phyloP scores from a whole-genome alignment of 1,140 invertebrate genomes.

The Bombus huntii region DNA sequence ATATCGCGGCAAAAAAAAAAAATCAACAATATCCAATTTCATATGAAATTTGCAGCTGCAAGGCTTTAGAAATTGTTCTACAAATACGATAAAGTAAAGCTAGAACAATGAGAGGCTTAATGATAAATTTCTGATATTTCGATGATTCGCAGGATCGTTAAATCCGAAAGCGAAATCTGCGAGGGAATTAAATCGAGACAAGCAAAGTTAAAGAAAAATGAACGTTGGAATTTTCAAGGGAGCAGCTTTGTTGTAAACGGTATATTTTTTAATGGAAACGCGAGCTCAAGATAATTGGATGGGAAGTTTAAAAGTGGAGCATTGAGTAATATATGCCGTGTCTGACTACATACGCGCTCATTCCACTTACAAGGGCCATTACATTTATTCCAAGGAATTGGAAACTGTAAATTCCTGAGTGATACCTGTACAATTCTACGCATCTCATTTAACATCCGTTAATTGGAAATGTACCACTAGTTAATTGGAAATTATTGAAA shows the following conservation, averaged over 20 bases:
- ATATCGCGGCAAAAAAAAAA: neutral
- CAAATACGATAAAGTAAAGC: neutral
- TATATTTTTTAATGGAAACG: neutral
- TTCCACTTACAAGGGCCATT: neutral
- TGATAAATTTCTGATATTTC: neutral
- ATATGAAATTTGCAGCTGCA: neutral
- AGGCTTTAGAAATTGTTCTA: neutral
- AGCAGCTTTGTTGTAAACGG: neutral
- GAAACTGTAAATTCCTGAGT: accelerated
- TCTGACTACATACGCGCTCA: neutral
- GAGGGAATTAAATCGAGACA: neutral
- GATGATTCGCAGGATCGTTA: neutral
- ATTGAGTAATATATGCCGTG: neutral
- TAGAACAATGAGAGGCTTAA: neutral
- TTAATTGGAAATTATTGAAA: too few relatives aligned
- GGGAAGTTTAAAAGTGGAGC: neutral
- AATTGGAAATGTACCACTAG: too few relatives aligned
- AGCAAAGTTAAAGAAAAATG: neutral
- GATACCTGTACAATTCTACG: too few relatives aligned
- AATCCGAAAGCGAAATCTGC: neutral
- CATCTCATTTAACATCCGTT: neutral
- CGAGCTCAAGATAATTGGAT: neutral
- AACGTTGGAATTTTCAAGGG: neutral
- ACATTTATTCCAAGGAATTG: too few relatives aligned
- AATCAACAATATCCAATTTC: neutral